Percentiles rank a stretch among this genome's conserved stretches.
Evolutionary conservation across 2,888 invertebrate genomes (phyloP).

Genomic region (Diloba caeruleocephala): DNA sequence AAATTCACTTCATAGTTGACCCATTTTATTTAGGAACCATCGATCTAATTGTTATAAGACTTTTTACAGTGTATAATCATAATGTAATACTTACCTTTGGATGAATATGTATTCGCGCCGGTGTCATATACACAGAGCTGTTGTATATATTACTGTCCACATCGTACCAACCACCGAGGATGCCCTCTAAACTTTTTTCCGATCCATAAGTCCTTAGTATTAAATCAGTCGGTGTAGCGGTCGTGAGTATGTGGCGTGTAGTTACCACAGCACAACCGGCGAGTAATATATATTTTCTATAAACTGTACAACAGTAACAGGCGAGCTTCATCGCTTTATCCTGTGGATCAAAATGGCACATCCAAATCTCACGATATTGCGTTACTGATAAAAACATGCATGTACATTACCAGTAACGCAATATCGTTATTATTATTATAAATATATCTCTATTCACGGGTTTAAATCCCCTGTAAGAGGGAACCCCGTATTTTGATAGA

Average conservation of each 20-base stretch:
- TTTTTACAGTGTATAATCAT: not conserved
- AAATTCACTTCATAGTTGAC: too few species aligned
- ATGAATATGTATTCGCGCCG: constrained; percentile 27
- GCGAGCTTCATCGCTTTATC: constrained; percentile 43
- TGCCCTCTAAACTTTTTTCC: constrained; percentile 52
- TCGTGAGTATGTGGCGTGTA: constrained; percentile 67
- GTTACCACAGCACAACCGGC: constrained; percentile 68
- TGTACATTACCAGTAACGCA: too few species aligned
- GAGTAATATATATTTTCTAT: constrained; percentile 50
- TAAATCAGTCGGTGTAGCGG: constrained; percentile 67
- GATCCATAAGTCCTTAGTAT: constrained; percentile 53
- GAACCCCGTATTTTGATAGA: too few species aligned
- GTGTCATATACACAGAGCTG: constrained; percentile 59
- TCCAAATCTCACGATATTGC: too few species aligned
- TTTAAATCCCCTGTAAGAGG: too few species aligned
- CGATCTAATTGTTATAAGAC: too few species aligned
- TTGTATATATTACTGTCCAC: constrained; percentile 41
- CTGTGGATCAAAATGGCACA: constrained; percentile 43
- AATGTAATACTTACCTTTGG: constrained; percentile 12
- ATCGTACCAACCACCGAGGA: constrained; percentile 73
- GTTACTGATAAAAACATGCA: too few species aligned
- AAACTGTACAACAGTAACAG: constrained; percentile 68
- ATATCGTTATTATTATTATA: too few species aligned
- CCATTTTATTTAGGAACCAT: too few species aligned
- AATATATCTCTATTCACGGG: too few species aligned